Base-by-base conservation (phyloP, 2,888 invertebrate genomes). In the Apomyelois bistriatella region DNA sequence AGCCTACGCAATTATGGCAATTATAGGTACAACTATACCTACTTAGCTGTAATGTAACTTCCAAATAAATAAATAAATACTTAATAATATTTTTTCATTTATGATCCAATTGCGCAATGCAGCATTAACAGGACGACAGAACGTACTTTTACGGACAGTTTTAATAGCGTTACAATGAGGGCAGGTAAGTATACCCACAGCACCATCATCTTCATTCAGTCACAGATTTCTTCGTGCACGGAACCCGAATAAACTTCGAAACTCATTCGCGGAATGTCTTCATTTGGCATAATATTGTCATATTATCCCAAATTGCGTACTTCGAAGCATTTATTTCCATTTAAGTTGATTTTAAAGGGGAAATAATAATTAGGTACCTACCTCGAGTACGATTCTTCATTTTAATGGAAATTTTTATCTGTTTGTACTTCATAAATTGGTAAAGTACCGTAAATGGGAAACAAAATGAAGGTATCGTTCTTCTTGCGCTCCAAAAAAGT, bases 251-350 rank as follows among this genome's bases (percentile, higher is more conserved):
- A 53, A 52, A 54, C 54, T 47, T 48, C 49, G 53, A 60, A 53
- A 58, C 56, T 58, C 61, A 61, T 70, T 66, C 62, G 53, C 47
- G 48, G 65, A 68, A 66, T 65, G 59, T 64, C 68, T 66, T 66
- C 61, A 62, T 68, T 66, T 58, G 59, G 58, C 60, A 54, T 58
- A 59, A 58, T 62, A 64, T 56, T 48, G 58, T 65, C 59, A 58
- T 70, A 66, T 61, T 57, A 60, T 52, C 50, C 56, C 61, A 66
- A 67, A 64, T 64, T 64, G 56, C 55, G 42, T 64, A 60, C 62
- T 47, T 58, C 58, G 64, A 64, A 64, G 53, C 59, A 54, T 52
- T 54, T 56, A 57, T 54, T 58, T 56, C 57, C 55, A 58, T 58
- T 57, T 48, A 57, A 46, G 46, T 53, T 58, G 56, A 59, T 54